Conservation (phyloP, 37 sponge, comb jelly and placozoan genomes). For the Halichondria panicea region DNA sequence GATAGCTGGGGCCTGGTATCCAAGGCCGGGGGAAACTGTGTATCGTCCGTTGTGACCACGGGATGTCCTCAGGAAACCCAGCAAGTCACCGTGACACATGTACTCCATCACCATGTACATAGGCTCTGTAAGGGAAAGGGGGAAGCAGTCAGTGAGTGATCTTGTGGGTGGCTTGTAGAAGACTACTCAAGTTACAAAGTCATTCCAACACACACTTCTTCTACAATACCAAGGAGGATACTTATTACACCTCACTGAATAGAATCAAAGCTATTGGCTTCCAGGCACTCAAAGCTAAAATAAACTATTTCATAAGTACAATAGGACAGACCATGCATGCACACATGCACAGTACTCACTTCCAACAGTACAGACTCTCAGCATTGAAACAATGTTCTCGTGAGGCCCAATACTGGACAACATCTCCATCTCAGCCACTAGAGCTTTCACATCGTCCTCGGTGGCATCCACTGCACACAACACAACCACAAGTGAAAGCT, state of each 20-base stretch:
- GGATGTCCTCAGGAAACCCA: constrained; percentile 71
- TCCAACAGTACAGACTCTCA: constrained; percentile 57
- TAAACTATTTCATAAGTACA: background rate
- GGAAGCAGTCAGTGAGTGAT: background rate
- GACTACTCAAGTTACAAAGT: too few relatives aligned
- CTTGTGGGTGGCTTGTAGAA: background rate
- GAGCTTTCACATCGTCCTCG: constrained; percentile 53
- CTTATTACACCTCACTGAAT: too few relatives aligned
- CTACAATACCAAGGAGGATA: too few relatives aligned
- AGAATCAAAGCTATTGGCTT: too few relatives aligned
- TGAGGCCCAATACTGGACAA: constrained; percentile 53
- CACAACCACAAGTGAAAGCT: background rate
- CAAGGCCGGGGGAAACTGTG: constrained; percentile 53
- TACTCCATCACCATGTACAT: constrained; percentile 69
- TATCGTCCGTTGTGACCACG: constrained; percentile 59
- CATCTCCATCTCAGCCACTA: constrained; percentile 57
- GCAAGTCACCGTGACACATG: constrained; percentile 82
- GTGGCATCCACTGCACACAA: constrained; percentile 33
- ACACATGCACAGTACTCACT: constrained; percentile 7
- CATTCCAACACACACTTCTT: too few relatives aligned
- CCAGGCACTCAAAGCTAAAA: background rate
- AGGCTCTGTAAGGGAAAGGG: constrained; percentile 31
- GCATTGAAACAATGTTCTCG: constrained; percentile 52
- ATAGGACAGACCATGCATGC: too few relatives aligned
- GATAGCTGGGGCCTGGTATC: constrained; percentile 33